Evolutionary conservation across 1,140 invertebrate species (phyloP).

Genomic region (Polypedilum vanderplanki): DNA sequence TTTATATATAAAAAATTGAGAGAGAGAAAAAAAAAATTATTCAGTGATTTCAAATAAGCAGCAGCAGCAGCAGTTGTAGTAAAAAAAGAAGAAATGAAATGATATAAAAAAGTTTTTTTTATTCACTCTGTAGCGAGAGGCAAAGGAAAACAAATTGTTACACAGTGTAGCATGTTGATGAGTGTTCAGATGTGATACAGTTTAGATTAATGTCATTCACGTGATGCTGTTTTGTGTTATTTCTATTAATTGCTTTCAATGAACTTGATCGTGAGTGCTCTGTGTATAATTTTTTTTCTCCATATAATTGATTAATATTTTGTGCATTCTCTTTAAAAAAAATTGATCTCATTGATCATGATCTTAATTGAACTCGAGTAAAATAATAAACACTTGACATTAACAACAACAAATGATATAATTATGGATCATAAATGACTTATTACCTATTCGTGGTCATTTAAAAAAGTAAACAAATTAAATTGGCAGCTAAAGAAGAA

Average conservation of each 20-base stretch:
- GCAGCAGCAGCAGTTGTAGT: background rate
- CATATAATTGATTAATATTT: background rate
- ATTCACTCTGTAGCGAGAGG: background rate
- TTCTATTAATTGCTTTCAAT: conserved; percentile 9
- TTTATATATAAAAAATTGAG: background rate
- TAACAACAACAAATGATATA: background rate
- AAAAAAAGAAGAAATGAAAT: conserved; percentile 21
- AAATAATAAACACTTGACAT: background rate
- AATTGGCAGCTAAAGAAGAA: background rate
- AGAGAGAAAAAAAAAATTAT: background rate
- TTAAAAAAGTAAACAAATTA: background rate
- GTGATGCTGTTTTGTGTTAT: background rate
- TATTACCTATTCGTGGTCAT: background rate
- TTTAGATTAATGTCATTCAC: conserved; percentile 26
- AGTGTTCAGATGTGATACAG: background rate
- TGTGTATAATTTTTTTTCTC: conserved; percentile 4
- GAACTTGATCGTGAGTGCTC: conserved; percentile 15
- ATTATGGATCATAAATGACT: background rate
- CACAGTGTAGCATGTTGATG: background rate
- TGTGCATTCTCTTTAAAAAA: background rate
- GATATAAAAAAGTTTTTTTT: background rate
- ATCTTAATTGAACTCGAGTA: background rate
- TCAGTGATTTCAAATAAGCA: background rate
- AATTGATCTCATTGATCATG: too few species aligned
- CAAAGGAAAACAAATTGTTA: background rate